Percentiles rank a stretch among this genome's conserved stretches.
phyloP scores from a whole-genome alignment of 2,888 invertebrate species.

The Conistra vaccinii region DNA sequence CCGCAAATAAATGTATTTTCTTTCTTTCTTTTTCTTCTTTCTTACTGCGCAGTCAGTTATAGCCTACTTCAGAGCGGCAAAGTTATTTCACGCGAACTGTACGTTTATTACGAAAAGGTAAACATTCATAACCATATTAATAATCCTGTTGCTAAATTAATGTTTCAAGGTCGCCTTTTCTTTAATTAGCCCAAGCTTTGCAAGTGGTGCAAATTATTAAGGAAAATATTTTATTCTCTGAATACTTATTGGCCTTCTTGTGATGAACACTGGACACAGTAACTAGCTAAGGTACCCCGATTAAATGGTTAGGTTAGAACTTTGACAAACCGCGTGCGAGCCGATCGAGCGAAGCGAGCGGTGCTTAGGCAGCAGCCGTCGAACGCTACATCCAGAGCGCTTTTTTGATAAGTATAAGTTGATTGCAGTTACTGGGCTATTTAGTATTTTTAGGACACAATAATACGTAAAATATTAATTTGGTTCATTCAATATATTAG shows the following conservation, averaged over 20 bases:
- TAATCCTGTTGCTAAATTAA: not conserved
- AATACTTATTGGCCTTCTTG: too few species aligned
- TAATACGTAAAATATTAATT: not conserved
- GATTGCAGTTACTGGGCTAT: not conserved
- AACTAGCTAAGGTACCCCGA: too few species aligned
- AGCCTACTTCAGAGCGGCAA: too few species aligned
- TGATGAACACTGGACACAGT: too few species aligned
- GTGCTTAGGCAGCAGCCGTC: not conserved
- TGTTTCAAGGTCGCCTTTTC: not conserved
- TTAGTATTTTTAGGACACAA: not conserved
- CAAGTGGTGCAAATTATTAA: not conserved
- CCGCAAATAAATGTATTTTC: too few species aligned
- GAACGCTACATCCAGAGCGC: not conserved
- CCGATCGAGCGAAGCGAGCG: not conserved
- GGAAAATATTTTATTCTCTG: too few species aligned
- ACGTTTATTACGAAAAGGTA: not conserved
- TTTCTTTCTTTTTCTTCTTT: too few species aligned
- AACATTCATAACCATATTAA: not conserved
- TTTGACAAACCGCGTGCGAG: too few species aligned
- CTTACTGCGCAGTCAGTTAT: too few species aligned
- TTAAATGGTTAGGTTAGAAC: too few species aligned
- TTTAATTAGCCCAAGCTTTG: not conserved
- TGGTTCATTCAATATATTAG: not conserved
- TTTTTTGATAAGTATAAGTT: too few species aligned
- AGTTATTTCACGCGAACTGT: too few species aligned